These are phyloP conservation scores for Trinorchestia longiramus DNA, from an alignment of 1,140 invertebrate genomes.

Conservation along the genomic window DNA sequence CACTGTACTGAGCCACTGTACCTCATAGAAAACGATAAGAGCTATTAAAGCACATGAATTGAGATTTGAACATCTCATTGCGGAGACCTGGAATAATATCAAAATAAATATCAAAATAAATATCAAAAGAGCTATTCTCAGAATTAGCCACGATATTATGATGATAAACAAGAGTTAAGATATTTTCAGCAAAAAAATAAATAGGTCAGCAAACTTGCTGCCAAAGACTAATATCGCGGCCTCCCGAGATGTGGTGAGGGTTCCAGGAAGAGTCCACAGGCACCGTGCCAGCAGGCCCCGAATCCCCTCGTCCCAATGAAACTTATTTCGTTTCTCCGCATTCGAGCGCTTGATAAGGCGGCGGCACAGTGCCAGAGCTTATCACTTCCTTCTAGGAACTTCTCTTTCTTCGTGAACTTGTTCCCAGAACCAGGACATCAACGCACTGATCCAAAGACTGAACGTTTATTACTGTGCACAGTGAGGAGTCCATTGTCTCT, in stretches of 20 bases:
- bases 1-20: no score
- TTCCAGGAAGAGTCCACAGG: neutral
- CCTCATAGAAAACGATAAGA: no score
- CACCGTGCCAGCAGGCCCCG: neutral
- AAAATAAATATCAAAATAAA: no score
- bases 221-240: neutral
- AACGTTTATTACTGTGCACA: neutral
- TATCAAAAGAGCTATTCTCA: no score
- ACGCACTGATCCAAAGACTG: neutral
- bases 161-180: neutral
- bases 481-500: neutral
- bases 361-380: neutral
- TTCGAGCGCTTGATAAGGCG: neutral
- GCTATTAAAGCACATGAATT: no score
- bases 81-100: no score
- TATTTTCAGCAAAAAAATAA: neutral
- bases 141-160: no score
- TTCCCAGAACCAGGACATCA: neutral
- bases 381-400: neutral
- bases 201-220: neutral
- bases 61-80: no score
- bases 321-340: neutral
- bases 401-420: neutral
- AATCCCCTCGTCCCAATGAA: neutral
- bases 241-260: no score